These are phyloP conservation scores for Abrostola tripartita DNA, from an alignment of 2,888 invertebrate species.

Conservation along the genomic window DNA sequence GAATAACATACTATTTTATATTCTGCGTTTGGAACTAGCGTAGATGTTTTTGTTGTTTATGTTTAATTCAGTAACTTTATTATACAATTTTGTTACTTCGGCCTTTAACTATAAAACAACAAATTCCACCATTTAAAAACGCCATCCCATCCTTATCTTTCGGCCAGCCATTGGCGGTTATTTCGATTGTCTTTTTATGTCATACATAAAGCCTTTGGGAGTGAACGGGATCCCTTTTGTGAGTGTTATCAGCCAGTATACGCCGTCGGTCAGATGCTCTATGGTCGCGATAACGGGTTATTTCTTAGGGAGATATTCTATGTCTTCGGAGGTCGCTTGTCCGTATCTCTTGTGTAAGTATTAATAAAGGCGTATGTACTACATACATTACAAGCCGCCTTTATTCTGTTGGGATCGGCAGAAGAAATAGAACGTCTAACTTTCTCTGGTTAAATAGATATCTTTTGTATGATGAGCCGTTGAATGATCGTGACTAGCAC, in stretches of 20 bases:
- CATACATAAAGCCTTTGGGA: constrained; percentile 55
- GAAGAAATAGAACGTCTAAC: too few species aligned
- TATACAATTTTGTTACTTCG: not conserved
- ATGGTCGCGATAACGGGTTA: constrained; percentile 44
- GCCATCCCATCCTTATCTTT: constrained; percentile 40
- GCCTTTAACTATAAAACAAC: constrained; percentile 36
- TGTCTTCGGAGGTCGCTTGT: constrained; percentile 19
- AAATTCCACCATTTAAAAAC: constrained; percentile 49
- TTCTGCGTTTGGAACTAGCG: too few species aligned
- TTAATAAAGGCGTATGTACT: not conserved
- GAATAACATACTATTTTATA: too few species aligned
- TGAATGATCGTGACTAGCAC: too few species aligned
- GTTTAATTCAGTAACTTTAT: too few species aligned
- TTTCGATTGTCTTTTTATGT: constrained; percentile 59
- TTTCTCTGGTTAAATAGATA: too few species aligned
- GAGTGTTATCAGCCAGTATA: constrained; percentile 54
- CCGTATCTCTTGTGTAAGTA: constrained; percentile 23
- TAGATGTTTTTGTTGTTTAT: too few species aligned
- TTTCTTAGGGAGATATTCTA: constrained; percentile 24
- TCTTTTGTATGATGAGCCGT: too few species aligned
- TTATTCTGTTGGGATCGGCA: not conserved
- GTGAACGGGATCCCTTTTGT: constrained; percentile 50
- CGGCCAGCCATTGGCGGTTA: constrained; percentile 34
- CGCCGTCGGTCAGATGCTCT: constrained; percentile 47
- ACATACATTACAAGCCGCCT: not conserved